Evolutionary conservation across 1,140 invertebrate genomes (phyloP), one percentile per base, ranked within the genome.

Genomic region (Pogonognathellus flavescens): DNA sequence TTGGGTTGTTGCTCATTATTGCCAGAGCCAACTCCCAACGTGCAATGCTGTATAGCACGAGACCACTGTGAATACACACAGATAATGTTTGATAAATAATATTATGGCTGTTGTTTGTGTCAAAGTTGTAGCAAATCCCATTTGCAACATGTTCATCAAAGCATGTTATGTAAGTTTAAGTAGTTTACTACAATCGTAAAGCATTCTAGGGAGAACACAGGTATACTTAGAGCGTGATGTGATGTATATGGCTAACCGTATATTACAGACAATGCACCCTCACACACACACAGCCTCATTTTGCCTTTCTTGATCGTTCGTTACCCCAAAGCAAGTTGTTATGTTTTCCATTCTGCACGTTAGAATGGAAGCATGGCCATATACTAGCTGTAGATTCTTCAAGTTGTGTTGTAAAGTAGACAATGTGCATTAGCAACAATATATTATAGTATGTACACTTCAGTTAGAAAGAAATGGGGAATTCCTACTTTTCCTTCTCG

Each of bases 401-500:
- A 25, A 31, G 31, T 14, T 14, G 22, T 3, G 11, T 25, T 62
- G 13, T 4, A 62, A 20, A 22, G 6, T 25, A 13, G 7, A 22
- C 9, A 10, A 11, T 25, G 20, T 66, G 25, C 25, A 66, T 25
- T 25, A 25, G 62, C 25, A 66, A 25, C 20, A 14, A 66, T 66
- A 66, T 66, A 31, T 7, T 14, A 2, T 11, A 66, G 60, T 3
- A 25, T 18, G 25, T 25, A 66, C 25, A 20, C 20, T 41, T 41
- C 31, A 41, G 2, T 41, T 41, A 41, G 20, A 66, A 66, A 76
- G 70, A 76, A 76, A 76, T 76, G 70, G 70, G 70, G 70, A 76
- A 76, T 76, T 76, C 70, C 70, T 50, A 76, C 70, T 76, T 76
- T 70, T 76, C 70, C 70, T 76, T 76, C 70, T 18, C 31, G 41